These are phyloP conservation scores for Furcula furcula DNA, from an alignment of 2,888 invertebrate species.

Conservation along the genomic window DNA sequence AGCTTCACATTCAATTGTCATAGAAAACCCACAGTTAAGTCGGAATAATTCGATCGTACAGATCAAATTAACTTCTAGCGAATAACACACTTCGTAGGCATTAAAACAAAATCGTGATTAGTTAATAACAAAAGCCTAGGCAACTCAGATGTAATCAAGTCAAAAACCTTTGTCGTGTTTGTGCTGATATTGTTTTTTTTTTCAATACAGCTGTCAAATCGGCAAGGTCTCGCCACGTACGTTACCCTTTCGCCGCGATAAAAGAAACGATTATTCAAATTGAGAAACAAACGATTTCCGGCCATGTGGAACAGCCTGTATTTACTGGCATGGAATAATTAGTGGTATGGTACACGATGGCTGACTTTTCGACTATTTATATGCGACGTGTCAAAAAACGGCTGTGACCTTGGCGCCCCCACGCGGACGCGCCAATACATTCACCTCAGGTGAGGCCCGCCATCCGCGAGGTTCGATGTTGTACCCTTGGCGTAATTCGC, in stretches of 20 bases:
- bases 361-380: constrained; percentile 67
- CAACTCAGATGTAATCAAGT: constrained; percentile 11
- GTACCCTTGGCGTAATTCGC: constrained; percentile 39
- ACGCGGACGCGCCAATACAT: constrained; percentile 69
- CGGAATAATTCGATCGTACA: not conserved
- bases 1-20: constrained; percentile 3
- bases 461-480: constrained; percentile 54
- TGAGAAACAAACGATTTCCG: constrained; percentile 73
- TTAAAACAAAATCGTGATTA: not conserved
- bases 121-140: not conserved
- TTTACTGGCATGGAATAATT: constrained; percentile 62
- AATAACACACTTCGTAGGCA: not conserved
- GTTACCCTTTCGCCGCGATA: constrained; percentile 57
- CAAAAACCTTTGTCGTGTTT: constrained; percentile 14
- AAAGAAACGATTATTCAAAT: constrained; percentile 61
- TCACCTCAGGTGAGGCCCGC: constrained; percentile 78
- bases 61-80: not conserved
- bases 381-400: constrained; percentile 78
- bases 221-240: constrained; percentile 49
- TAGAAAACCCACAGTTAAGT: not conserved
- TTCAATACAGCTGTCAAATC: constrained; percentile 30
- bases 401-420: constrained; percentile 77
- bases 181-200: constrained; percentile 11
- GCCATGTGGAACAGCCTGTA: constrained; percentile 43
- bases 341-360: constrained; percentile 46